Percentiles rank a stretch among this genome's conserved stretches.
These are phyloP conservation scores for Tenthredo mesomela DNA, from an alignment of 2,888 invertebrate genomes.

Conservation along the genomic window DNA sequence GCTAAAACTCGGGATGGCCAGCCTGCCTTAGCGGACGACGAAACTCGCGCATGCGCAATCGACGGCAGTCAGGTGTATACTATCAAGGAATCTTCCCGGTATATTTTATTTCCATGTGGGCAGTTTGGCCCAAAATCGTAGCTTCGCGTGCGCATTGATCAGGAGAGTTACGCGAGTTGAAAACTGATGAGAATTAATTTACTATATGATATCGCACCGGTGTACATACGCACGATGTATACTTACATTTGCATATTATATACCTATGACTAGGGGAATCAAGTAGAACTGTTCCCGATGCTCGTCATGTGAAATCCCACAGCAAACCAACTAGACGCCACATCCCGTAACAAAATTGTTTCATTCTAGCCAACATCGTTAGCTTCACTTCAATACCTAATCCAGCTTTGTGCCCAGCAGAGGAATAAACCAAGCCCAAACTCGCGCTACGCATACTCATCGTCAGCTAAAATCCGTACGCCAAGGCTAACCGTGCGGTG, in stretches of 20 bases:
- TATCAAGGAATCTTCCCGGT: too few species aligned
- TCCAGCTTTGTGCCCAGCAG: background rate
- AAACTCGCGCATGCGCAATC: too few species aligned
- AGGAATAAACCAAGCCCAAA: background rate
- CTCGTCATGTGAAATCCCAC: background rate
- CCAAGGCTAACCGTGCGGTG: background rate
- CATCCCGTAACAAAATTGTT: background rate
- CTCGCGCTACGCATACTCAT: background rate
- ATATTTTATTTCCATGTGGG: too few species aligned
- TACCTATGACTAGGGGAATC: background rate
- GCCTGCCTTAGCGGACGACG: too few species aligned
- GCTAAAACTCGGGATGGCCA: too few species aligned
- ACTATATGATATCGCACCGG: slow-evolving; percentile 14
- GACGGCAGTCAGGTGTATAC: too few species aligned
- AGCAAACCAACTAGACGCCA: background rate
- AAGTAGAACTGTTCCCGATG: background rate
- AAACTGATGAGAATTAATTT: background rate
- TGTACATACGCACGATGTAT: background rate
- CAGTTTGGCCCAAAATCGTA: background rate
- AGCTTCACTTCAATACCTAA: background rate
- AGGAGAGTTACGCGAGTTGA: background rate
- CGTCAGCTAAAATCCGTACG: background rate
- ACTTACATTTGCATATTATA: background rate
- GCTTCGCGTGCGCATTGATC: background rate
- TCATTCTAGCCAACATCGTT: background rate